Conservation (phyloP, 2,888 invertebrate genomes). For the Lasiommata megera region DNA sequence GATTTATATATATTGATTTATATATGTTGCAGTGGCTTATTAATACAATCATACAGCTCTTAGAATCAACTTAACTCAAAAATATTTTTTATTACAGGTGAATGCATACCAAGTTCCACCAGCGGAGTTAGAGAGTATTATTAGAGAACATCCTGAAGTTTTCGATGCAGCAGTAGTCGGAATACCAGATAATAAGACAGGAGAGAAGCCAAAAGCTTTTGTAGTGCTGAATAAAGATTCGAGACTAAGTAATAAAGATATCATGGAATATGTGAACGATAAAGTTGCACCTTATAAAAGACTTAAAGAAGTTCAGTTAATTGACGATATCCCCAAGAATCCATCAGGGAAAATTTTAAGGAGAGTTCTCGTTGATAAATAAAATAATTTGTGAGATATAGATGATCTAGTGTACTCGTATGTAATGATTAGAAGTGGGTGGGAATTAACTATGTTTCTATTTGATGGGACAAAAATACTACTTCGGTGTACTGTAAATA, state of each 20-base stretch:
- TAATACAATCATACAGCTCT: too few relatives aligned
- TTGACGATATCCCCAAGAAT: conserved; percentile 88
- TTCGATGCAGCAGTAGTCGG: conserved; percentile 92
- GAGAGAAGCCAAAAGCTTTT: conserved; percentile 90
- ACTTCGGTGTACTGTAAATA: too few relatives aligned
- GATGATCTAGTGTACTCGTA: too few relatives aligned
- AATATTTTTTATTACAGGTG: conserved; percentile 62
- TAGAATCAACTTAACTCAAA: too few relatives aligned
- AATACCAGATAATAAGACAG: conserved; percentile 83
- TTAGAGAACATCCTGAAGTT: conserved; percentile 87
- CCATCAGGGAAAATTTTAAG: conserved; percentile 89
- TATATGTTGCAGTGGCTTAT: too few relatives aligned
- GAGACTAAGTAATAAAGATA: conserved; percentile 73
- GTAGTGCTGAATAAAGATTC: conserved; percentile 79
- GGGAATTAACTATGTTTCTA: too few relatives aligned
- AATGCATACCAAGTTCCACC: conserved; percentile 91
- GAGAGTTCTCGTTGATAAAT: conserved; percentile 71
- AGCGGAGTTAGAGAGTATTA: conserved; percentile 90
- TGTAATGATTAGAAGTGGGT: too few relatives aligned
- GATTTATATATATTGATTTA: too few relatives aligned
- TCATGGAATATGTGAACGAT: conserved; percentile 82
- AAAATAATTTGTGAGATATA: too few relatives aligned
- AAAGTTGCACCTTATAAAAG: conserved; percentile 90
- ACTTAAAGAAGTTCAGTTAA: conserved; percentile 84
- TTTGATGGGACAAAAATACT: too few relatives aligned